Conservation (phyloP, 2,888 invertebrate species). For the Notodonta ziczac region DNA sequence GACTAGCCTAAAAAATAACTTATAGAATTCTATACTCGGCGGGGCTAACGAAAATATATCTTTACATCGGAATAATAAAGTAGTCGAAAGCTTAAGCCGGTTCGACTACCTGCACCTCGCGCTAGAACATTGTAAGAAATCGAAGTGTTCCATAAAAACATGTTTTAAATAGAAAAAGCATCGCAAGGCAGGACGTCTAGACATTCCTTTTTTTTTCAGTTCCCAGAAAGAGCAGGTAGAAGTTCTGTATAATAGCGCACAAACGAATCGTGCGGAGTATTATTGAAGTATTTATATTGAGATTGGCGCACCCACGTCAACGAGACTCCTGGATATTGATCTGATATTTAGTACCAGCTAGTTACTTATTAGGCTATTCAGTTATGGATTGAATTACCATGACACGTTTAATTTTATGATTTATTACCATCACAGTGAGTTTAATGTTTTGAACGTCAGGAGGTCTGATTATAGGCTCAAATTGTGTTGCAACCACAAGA, state of each 20-base stretch:
- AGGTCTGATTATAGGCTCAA: neutral
- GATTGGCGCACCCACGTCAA: neutral
- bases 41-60: constrained; percentile 55
- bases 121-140: constrained; percentile 70
- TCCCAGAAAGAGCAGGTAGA: constrained; percentile 77
- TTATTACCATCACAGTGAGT: neutral
- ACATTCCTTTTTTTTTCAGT: constrained; percentile 70
- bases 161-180: constrained; percentile 71
- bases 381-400: neutral
- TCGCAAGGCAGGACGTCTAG: constrained; percentile 81
- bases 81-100: constrained; percentile 53
- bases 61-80: constrained; percentile 61
- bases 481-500: constrained; percentile 1
- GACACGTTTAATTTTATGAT: neutral
- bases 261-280: constrained; percentile 30
- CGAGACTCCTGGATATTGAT: too few relatives aligned
- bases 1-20: constrained; percentile 46
- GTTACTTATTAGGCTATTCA: neutral
- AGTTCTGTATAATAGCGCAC: constrained; percentile 53
- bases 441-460: neutral
- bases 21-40: constrained; percentile 40
- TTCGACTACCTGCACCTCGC: constrained; percentile 75
- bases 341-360: too few relatives aligned
- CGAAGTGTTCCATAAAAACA: constrained; percentile 72
- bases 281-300: constrained; percentile 10